Conservation (phyloP, 2,888 invertebrate genomes). For the Amaurobius ferox region DNA sequence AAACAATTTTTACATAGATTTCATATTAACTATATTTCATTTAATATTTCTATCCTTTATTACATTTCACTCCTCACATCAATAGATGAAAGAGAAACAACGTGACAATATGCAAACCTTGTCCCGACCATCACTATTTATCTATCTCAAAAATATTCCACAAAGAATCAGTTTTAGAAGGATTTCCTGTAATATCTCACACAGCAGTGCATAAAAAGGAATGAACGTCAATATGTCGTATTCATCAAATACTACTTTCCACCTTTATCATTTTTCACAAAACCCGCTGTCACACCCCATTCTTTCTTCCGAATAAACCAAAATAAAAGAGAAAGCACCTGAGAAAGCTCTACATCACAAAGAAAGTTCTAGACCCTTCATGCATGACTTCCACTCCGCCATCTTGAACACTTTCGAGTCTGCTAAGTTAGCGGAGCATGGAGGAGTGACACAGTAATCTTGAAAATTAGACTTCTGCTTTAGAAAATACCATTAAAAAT, state of each 20-base stretch:
- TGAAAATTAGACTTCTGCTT: conserved; percentile 57
- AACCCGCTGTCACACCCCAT: conserved; percentile 28
- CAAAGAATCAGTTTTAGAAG: too few species aligned
- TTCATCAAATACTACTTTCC: conserved; percentile 25
- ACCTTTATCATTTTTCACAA: conserved; percentile 15
- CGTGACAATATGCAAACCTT: too few species aligned
- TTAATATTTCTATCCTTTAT: too few species aligned
- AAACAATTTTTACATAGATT: too few species aligned
- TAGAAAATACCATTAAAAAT: conserved; percentile 52
- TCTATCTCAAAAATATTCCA: too few species aligned
- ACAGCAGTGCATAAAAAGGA: background rate
- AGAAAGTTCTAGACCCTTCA: conserved; percentile 43
- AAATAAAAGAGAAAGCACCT: conserved; percentile 14
- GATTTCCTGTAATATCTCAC: too few species aligned
- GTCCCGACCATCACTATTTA: too few species aligned
- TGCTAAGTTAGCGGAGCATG: conserved; percentile 31
- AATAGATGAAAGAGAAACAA: too few species aligned
- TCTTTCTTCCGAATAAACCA: background rate
- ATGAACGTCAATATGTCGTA: conserved; percentile 2
- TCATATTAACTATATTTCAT: too few species aligned
- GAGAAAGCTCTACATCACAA: background rate
- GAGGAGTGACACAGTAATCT: conserved; percentile 66
- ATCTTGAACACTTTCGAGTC: conserved; percentile 7
- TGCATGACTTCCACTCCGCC: conserved; percentile 9
- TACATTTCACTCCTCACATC: too few species aligned